A percentile compares a stretch with the other conserved stretches of the same genome.
phyloP scores from a whole-genome alignment of 2,888 invertebrate genomes.

The Orthonevra nobilis region DNA sequence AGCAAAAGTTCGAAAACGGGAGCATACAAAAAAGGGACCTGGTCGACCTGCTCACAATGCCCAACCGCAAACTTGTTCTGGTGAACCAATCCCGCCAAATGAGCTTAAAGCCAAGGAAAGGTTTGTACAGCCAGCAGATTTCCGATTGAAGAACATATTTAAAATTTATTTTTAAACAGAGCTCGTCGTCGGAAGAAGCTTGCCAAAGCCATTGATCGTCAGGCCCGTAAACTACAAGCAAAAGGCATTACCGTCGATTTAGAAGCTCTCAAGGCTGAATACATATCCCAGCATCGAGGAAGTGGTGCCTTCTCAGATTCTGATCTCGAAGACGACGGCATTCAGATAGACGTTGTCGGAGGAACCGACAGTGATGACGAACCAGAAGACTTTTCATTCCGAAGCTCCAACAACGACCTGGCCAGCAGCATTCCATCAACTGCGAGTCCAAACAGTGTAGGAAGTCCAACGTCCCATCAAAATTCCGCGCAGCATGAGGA shows the following conservation, averaged over 20 bases:
- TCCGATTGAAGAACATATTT: not conserved
- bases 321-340: constrained; percentile 84
- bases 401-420: constrained; percentile 75
- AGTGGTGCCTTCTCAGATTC: constrained; percentile 83
- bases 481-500: constrained; percentile 79
- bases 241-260: constrained; percentile 95
- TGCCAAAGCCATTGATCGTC: constrained; percentile 93
- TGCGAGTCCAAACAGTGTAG: constrained; percentile 72
- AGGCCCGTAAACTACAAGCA: constrained; percentile 94
- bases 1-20: constrained; percentile 99
- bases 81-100: constrained; percentile 97
- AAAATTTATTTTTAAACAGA: constrained; percentile 81
- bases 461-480: constrained; percentile 72
- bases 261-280: constrained; percentile 91
- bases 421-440: constrained; percentile 73
- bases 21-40: constrained; percentile 99
- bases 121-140: constrained; percentile 78
- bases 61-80: constrained; percentile 98
- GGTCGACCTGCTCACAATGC: constrained; percentile 99
- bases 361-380: constrained; percentile 87
- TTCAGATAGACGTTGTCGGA: constrained; percentile 93
- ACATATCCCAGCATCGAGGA: constrained; percentile 88
- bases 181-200: constrained; percentile 94
- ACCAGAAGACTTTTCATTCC: constrained; percentile 81
- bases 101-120: constrained; percentile 91